A percentile compares a stretch with the other conserved stretches of the same genome.
phyloP scores from a whole-genome alignment of 1,140 invertebrate species.

The Nixonia krombeini region DNA sequence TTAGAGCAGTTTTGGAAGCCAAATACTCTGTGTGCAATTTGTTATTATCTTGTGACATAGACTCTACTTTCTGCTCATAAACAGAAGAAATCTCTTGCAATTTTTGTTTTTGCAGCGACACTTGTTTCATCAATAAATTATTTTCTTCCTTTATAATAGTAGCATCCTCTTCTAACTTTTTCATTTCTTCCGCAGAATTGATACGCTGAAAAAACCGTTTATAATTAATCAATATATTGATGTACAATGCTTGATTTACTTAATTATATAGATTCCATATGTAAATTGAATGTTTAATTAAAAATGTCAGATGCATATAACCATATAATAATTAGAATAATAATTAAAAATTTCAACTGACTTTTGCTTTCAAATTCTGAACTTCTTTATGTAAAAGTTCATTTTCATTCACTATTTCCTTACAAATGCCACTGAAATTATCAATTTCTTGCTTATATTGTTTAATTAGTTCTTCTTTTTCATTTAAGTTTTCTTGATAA shows the following conservation, averaged over 20 bases:
- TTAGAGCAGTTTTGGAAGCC: slow-evolving; percentile 72
- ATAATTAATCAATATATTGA: no score
- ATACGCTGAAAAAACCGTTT: slow-evolving; percentile 54
- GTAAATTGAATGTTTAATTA: no score
- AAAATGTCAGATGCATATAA: not conserved
- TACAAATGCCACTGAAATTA: slow-evolving; percentile 75
- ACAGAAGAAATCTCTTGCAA: slow-evolving; percentile 74
- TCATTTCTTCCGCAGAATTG: slow-evolving; percentile 61
- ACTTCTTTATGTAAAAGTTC: slow-evolving; percentile 74
- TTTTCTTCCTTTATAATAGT: slow-evolving; percentile 75
- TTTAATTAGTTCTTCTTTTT: slow-evolving; percentile 77
- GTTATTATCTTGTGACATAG: slow-evolving; percentile 74
- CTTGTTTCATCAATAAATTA: slow-evolving; percentile 71
- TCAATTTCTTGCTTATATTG: slow-evolving; percentile 76
- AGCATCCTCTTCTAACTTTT: slow-evolving; percentile 70
- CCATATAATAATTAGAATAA: no score
- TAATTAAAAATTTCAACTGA: slow-evolving; percentile 39
- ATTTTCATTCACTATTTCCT: slow-evolving; percentile 77
- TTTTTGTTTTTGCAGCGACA: slow-evolving; percentile 73
- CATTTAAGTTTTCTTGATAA: slow-evolving; percentile 77
- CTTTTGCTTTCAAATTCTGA: slow-evolving; percentile 72
- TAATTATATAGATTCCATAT: not conserved
- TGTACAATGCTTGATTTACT: no score
- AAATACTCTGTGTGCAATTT: slow-evolving; percentile 74
- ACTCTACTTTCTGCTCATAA: slow-evolving; percentile 76